Percentiles rank a stretch among this genome's conserved stretches.
phyloP scores from a whole-genome alignment of 2,797 vertebrate species.

The Discoglossus pictus region DNA sequence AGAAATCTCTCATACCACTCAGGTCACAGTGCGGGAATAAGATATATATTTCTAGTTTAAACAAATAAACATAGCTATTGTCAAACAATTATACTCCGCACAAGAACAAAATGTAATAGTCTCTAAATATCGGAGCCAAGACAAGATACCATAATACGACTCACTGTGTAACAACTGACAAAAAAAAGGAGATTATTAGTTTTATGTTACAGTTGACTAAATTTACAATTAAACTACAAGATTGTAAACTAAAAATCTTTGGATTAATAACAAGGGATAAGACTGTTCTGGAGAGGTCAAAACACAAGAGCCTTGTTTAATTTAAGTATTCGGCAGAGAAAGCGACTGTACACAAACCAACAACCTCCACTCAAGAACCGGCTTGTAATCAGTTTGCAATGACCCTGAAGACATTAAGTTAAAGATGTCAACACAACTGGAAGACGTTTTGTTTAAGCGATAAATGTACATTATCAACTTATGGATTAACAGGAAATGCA shows the following conservation, averaged over 20 bases:
- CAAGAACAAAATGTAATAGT: conserved; percentile 9
- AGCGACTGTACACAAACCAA: not conserved
- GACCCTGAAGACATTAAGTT: too few species aligned
- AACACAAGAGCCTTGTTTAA: not conserved
- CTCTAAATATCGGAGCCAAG: conserved; percentile 1
- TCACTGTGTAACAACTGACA: not conserved
- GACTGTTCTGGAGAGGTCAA: not conserved
- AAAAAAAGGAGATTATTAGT: conserved; percentile 8
- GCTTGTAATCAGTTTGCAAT: too few species aligned
- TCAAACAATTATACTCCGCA: too few species aligned
- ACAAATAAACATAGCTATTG: too few species aligned
- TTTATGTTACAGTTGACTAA: conserved; percentile 23
- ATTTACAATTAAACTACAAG: conserved; percentile 20
- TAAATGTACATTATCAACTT: too few species aligned
- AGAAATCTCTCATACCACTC: not conserved
- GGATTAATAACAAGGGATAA: conserved; percentile 1
- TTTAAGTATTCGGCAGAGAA: not conserved
- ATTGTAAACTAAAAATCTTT: not conserved
- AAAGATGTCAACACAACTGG: too few species aligned
- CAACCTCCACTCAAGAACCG: too few species aligned
- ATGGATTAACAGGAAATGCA: too few species aligned
- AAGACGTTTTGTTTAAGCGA: too few species aligned
- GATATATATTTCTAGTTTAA: not conserved
- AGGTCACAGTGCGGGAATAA: not conserved
- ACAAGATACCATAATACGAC: conserved; percentile 6